phyloP scores from a whole-genome alignment of 2,113 vertebrate genomes.

The Grus americana region DNA sequence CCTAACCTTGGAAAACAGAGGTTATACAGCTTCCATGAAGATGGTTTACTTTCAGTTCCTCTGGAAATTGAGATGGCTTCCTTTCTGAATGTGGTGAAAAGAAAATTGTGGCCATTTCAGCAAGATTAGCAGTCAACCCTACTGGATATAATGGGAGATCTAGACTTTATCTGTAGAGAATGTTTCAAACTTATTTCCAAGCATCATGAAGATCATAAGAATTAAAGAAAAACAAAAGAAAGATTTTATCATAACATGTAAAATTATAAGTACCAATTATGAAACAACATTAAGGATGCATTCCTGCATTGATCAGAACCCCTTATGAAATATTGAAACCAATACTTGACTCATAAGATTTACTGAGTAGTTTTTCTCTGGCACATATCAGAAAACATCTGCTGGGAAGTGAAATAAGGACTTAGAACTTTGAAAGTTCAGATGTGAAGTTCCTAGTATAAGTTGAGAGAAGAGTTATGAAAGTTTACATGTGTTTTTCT shows the following conservation, averaged over 20 bases:
- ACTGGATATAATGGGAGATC: background rate
- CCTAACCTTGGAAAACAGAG: background rate
- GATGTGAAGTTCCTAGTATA: fast-evolving
- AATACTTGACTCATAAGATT: background rate
- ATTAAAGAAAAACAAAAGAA: background rate
- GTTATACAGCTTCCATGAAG: background rate
- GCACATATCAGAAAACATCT: background rate
- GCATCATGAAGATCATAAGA: background rate
- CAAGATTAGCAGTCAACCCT: background rate
- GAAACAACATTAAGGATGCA: background rate
- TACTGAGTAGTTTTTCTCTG: background rate
- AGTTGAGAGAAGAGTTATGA: background rate
- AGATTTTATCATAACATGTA: background rate
- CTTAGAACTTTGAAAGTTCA: background rate
- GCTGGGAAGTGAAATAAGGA: background rate
- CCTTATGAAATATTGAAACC: background rate
- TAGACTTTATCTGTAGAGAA: background rate
- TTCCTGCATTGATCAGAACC: background rate
- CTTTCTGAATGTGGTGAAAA: background rate
- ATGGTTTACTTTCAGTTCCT: background rate
- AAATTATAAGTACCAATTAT: background rate
- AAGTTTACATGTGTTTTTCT: background rate
- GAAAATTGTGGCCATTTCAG: background rate
- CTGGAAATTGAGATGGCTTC: background rate
- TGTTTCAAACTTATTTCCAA: background rate